Conservation (phyloP, 2,113 vertebrate genomes). For the Edolisoma coerulescens region DNA sequence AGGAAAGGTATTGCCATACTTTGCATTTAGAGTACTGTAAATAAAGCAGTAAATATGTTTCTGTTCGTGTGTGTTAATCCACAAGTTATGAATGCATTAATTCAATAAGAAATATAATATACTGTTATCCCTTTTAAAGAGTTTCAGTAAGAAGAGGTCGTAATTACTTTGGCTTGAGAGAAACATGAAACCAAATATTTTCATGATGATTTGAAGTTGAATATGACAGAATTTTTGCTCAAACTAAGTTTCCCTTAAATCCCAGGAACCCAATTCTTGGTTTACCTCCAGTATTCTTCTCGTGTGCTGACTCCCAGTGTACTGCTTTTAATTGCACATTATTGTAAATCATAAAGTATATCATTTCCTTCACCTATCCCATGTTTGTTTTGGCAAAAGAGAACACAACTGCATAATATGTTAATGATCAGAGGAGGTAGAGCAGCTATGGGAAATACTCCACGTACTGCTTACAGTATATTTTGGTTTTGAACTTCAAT, state of each 20-base stretch:
- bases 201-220: constrained; percentile 53
- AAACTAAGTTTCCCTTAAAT: constrained; percentile 27
- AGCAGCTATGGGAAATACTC: background rate
- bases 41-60: constrained; percentile 63
- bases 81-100: constrained; percentile 24
- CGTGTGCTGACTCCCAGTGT: background rate
- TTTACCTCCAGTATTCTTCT: background rate
- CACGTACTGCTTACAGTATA: background rate
- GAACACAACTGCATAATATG: background rate
- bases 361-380: background rate
- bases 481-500: constrained; percentile 29
- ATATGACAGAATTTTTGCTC: constrained; percentile 25
- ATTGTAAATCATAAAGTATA: background rate
- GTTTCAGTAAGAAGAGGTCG: constrained; percentile 32
- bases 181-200: constrained; percentile 61
- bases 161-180: constrained; percentile 51
- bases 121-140: constrained; percentile 30
- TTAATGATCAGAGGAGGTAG: background rate
- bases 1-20: constrained; percentile 52
- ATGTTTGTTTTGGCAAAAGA: background rate
- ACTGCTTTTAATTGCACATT: background rate
- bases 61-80: constrained; percentile 50
- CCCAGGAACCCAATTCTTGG: background rate
- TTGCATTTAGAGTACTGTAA: constrained; percentile 51
- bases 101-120: constrained; percentile 30